Percentiles rank a stretch among this genome's conserved stretches.
Evolutionary conservation across 2,888 invertebrate genomes (phyloP).

Genomic region (Rhingia campestris): DNA sequence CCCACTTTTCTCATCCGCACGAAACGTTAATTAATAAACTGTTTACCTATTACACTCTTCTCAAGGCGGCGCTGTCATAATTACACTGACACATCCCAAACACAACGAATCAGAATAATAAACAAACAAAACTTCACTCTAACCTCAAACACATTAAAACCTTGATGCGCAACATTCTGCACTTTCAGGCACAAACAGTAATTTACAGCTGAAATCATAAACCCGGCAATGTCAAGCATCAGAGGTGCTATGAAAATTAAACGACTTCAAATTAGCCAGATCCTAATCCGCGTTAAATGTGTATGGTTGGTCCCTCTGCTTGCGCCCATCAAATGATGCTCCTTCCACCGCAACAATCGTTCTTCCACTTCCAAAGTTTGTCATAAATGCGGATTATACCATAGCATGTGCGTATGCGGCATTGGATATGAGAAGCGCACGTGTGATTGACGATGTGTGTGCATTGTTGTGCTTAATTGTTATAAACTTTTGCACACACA

Average conservation of each 20-base stretch:
- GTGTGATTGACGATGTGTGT: conserved; percentile 28
- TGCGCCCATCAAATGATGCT: neutral
- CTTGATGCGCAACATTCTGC: conserved; percentile 37
- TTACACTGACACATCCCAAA: conserved; percentile 23
- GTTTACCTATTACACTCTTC: conserved; percentile 24
- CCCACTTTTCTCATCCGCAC: too few species aligned
- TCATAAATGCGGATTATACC: conserved; percentile 61
- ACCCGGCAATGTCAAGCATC: conserved; percentile 65
- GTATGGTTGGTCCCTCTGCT: conserved; percentile 23
- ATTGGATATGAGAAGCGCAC: conserved; percentile 10
- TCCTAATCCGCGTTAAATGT: conserved; percentile 71
- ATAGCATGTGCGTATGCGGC: conserved; percentile 10
- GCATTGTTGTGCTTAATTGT: conserved; percentile 68
- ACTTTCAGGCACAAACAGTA: conserved; percentile 32
- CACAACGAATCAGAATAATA: conserved; percentile 44
- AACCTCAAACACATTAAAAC: conserved; percentile 54
- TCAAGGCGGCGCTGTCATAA: conserved; percentile 14
- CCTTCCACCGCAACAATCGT: neutral
- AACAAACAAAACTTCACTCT: conserved; percentile 55
- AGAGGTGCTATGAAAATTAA: conserved; percentile 71
- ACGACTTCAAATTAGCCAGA: conserved; percentile 69
- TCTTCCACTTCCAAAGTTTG: conserved; percentile 12
- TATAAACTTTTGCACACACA: conserved; percentile 63
- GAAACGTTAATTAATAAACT: conserved; percentile 30
- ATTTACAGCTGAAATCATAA: conserved; percentile 70